Conservation (phyloP, 2,797 vertebrate species). For the Decapterus maruadsi region DNA sequence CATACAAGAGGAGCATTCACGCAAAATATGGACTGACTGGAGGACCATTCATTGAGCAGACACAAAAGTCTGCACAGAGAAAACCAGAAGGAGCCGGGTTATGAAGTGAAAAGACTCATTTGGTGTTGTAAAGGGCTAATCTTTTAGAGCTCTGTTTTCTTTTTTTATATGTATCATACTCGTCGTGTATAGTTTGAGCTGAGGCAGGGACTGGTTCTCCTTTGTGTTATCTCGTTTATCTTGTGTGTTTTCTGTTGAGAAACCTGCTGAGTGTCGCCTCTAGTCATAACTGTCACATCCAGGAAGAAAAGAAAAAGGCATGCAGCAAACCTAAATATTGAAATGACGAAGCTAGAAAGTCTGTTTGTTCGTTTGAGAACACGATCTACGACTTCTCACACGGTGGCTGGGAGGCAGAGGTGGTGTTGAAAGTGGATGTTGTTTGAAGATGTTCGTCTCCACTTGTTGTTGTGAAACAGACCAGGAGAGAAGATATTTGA, state of each 20-base stretch:
- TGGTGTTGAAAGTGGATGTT: conserved; percentile 34
- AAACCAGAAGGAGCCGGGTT: conserved; percentile 21
- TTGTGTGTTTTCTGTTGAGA: conserved; percentile 58
- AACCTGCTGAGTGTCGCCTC: conserved; percentile 66
- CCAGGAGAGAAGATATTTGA: conserved; percentile 26
- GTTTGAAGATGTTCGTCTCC: conserved; percentile 26
- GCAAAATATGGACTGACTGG: conserved; percentile 15
- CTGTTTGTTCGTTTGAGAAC: conserved; percentile 47
- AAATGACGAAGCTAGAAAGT: conserved; percentile 27
- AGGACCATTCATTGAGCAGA: conserved; percentile 17
- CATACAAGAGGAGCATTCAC: not conserved
- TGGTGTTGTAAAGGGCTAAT: conserved; percentile 35
- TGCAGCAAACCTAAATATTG: conserved; percentile 36
- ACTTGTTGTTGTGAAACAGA: not conserved
- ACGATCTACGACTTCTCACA: conserved; percentile 16
- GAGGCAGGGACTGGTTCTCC: conserved; percentile 41
- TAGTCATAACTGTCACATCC: conserved; percentile 67
- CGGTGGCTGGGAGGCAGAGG: conserved; percentile 19
- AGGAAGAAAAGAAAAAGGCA: conserved; percentile 25
- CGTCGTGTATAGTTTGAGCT: conserved; percentile 25
- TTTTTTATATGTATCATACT: not conserved
- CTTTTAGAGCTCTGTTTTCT: conserved; percentile 6
- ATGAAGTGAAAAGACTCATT: conserved; percentile 19
- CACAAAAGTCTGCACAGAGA: conserved; percentile 26
- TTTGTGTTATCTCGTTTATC: conserved; percentile 63